Base-by-base conservation (phyloP, 2,888 invertebrate species). In the Lasioglossum malachurum region DNA sequence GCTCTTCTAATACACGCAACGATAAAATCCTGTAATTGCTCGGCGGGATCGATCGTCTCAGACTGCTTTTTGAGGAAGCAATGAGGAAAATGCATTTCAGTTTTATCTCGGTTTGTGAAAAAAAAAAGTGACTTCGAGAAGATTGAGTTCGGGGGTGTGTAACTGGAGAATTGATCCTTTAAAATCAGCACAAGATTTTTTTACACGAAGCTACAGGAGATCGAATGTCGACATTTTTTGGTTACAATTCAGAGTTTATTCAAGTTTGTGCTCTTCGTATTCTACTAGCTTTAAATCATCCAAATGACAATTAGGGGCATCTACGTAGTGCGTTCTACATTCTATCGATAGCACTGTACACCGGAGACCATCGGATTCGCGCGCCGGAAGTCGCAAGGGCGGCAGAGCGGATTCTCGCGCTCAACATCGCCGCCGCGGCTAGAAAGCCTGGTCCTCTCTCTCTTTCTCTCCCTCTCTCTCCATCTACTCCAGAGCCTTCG, bases 401-500 rank as follows among this genome's bases (percentile, higher is more conserved):
- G 31, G 64, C 31, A 31, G 31, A 31, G 64, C 64, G 64, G 64
- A 64, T 64, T 64, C 64, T 64, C 64, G 64, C 64, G 64, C 64
- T 14, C 31, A 31, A 27, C 46, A 44, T 46, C 44, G 16, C n/a
- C 35, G 46, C 67, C 67, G 44, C 74, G 19, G 31, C 27, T 35
- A 12, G 53, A n/a, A 46, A 77, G 31, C 19, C 38, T 35, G 57
- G 19, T 27, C 41, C 31, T 78, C 60, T 71, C 77, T 82, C 82
- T 73, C 74, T 60, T 75, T 41, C 88, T 69, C 75, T 46, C 88
- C 7, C 88, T 44, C 88, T 78, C 75, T 38, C 87, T 86, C 87
- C 83, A 60, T 69, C 83, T 80, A 80, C 87, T 89, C 77, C 89
- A 88, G 84, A 77, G 86, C 89, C 78, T 88, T 90, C 91, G 87